These are phyloP conservation scores for Furcifer pardalis DNA, from an alignment of 2,797 vertebrate species.

Conservation along the genomic window DNA sequence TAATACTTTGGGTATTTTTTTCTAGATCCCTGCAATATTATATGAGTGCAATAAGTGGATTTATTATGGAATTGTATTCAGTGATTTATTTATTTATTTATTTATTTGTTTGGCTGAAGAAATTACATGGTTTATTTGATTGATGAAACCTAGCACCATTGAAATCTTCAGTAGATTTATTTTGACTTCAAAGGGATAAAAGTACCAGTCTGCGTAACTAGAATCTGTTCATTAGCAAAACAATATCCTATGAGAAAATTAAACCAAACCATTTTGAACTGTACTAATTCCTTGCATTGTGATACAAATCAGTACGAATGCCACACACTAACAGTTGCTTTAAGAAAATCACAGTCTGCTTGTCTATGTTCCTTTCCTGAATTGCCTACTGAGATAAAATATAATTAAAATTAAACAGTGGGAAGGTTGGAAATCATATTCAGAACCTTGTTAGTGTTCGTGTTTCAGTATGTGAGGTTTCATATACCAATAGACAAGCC, in stretches of 20 bases:
- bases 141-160: not conserved
- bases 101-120: not conserved
- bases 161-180: not conserved
- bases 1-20: not conserved
- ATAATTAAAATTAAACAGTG: slow-evolving; percentile 66
- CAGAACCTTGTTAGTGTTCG: slow-evolving; percentile 68
- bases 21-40: not conserved
- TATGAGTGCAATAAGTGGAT: not conserved
- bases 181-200: slow-evolving; percentile 10
- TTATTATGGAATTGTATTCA: not conserved
- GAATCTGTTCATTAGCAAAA: slow-evolving; percentile 1
- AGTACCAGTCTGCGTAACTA: slow-evolving; percentile 8
- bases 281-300: slow-evolving; percentile 40
- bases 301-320: slow-evolving; percentile 49
- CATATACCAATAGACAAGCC: slow-evolving; percentile 78
- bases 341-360: slow-evolving; percentile 44
- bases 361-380: slow-evolving; percentile 52
- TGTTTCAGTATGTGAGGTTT: slow-evolving; percentile 67
- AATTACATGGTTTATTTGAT: not conserved
- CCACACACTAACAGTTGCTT: slow-evolving; percentile 39
- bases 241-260: slow-evolving; percentile 26
- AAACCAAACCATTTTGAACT: slow-evolving; percentile 42
- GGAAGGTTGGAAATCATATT: slow-evolving; percentile 62
- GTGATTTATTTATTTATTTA: too few species aligned
- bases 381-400: slow-evolving; percentile 43